Conservation (phyloP, 2,113 vertebrate genomes). For the Pseudorectes ferrugineus region DNA sequence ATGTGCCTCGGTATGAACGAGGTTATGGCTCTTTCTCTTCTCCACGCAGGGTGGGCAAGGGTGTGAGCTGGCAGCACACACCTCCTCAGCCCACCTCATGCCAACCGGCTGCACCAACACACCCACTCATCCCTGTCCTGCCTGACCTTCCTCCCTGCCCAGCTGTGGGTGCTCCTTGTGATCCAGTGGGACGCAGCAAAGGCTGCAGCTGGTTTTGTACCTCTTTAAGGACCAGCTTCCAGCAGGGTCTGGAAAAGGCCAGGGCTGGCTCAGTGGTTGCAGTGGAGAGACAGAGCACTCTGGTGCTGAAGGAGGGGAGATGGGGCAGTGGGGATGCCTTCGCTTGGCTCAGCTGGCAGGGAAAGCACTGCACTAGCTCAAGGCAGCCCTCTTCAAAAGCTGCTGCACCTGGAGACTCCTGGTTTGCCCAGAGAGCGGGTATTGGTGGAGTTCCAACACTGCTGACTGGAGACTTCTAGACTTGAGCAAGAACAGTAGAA, state of each 20-base stretch:
- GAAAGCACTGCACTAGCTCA: neutral
- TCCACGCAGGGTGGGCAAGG: neutral
- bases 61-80: neutral
- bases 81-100: neutral
- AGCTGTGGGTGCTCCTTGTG: neutral
- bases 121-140: neutral
- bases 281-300: neutral
- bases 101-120: neutral
- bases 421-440: neutral
- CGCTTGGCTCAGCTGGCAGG: neutral
- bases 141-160: neutral
- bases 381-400: neutral
- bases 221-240: neutral
- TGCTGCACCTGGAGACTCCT: neutral
- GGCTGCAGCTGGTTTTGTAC: neutral
- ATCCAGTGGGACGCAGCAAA: neutral
- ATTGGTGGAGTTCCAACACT: neutral
- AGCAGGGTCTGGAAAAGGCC: neutral
- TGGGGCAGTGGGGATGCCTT: neutral
- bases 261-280: neutral
- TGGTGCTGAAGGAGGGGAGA: neutral
- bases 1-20: fast-evolving
- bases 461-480: neutral
- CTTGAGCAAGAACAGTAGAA: neutral
- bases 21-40: neutral